A percentile compares a stretch with the other conserved stretches of the same genome.
Evolutionary conservation across 2,888 invertebrate species (phyloP).

Genomic region (Pyralis farinalis): DNA sequence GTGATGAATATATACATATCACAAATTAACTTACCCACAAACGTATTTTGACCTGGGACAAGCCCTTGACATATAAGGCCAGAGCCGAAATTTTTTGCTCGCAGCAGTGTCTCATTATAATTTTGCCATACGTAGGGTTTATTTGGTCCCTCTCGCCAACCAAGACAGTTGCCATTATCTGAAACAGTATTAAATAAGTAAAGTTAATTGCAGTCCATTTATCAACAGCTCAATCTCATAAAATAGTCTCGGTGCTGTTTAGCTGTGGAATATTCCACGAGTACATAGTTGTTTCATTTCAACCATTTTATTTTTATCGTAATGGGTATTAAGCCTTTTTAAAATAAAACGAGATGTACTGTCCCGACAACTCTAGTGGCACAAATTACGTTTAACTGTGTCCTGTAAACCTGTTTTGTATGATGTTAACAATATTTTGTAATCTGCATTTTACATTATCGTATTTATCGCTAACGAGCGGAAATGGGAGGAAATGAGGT

Average conservation of each 20-base stretch:
- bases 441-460: slow-evolving; percentile 61
- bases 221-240: slow-evolving; percentile 38
- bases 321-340: slow-evolving; percentile 25
- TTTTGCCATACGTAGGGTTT: slow-evolving; percentile 96
- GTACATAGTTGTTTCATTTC: slow-evolving; percentile 30
- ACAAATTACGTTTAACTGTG: slow-evolving; percentile 64
- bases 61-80: slow-evolving; percentile 92
- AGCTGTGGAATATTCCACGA: slow-evolving; percentile 43
- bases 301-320: slow-evolving; percentile 30
- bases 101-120: slow-evolving; percentile 94
- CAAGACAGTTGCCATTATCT: slow-evolving; percentile 95
- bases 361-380: slow-evolving; percentile 46
- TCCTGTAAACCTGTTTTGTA: slow-evolving; percentile 52
- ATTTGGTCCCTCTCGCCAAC: slow-evolving; percentile 92
- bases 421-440: slow-evolving; percentile 60
- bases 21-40: slow-evolving; percentile 84
- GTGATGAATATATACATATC: too few relatives aligned
- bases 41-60: slow-evolving; percentile 86
- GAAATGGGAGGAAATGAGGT: slow-evolving; percentile 58
- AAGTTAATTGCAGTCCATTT: slow-evolving; percentile 29
- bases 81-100: slow-evolving; percentile 95
- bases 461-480: slow-evolving; percentile 62
- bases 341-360: slow-evolving; percentile 29
- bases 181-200: slow-evolving; percentile 30
- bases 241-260: slow-evolving; percentile 25